These are phyloP conservation scores for Tachina fera DNA, from an alignment of 2,888 invertebrate genomes.

Conservation along the genomic window DNA sequence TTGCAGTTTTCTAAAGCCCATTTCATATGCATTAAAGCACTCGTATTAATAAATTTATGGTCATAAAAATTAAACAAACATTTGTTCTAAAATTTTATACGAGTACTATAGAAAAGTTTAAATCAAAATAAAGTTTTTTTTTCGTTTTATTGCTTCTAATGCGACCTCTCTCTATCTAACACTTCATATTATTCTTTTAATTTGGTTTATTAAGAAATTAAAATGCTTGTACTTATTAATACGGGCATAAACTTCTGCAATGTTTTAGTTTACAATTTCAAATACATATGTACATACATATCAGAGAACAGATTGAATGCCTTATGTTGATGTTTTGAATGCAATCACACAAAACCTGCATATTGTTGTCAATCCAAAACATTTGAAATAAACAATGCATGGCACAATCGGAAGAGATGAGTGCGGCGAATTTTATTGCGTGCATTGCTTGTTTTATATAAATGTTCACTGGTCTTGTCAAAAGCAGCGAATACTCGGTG, in stretches of 20 bases:
- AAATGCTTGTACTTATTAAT: neutral
- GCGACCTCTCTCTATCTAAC: neutral
- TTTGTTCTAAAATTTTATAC: neutral
- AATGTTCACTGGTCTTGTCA: too few relatives aligned
- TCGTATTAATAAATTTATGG: conserved; percentile 11
- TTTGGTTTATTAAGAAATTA: neutral
- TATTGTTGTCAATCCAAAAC: too few relatives aligned
- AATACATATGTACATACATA: neutral
- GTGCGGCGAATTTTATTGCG: too few relatives aligned
- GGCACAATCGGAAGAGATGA: too few relatives aligned
- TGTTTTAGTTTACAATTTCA: neutral
- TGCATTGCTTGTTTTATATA: too few relatives aligned
- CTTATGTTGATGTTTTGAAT: too few relatives aligned
- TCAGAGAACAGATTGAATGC: too few relatives aligned
- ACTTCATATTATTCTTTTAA: neutral
- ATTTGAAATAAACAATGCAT: too few relatives aligned
- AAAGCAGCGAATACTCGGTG: too few relatives aligned
- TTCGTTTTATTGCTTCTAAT: too few relatives aligned
- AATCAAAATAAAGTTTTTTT: too few relatives aligned
- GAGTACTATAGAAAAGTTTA: neutral
- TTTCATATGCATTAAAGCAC: neutral
- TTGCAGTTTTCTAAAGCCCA: conserved; percentile 24
- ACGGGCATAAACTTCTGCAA: neutral
- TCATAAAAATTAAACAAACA: conserved; percentile 9
- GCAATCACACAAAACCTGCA: too few relatives aligned